Evolutionary conservation across 2,888 invertebrate genomes (phyloP), one percentile per base, ranked within the genome.

Genomic region (Cremastinae sp.): DNA sequence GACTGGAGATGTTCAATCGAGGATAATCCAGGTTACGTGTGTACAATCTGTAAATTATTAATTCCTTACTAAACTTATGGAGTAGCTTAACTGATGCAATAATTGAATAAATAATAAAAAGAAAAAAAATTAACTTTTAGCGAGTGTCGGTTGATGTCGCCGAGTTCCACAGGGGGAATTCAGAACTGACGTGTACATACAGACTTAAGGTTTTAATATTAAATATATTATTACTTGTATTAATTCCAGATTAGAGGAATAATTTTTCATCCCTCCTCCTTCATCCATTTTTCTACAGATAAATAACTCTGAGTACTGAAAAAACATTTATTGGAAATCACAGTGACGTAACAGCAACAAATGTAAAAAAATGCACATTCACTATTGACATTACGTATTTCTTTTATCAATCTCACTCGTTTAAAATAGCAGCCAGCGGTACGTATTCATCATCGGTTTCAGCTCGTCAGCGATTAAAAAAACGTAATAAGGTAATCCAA

Each of bases 11-110:
- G 2, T 28, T 76, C 75, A 61, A n/a, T n/a, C 70, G 56, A 64
- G 74, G 81, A 66, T 28, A 56, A 62, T 53, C 72, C 68, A 55
- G 65, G 28, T 53, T 82, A 84, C 82, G 83, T 83, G 83, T 87
- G 86, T 87, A 87, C 81, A 88, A 87, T 86, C 81, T 87, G 87
- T 87, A 88, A 87, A 88, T 88, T 87, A 80, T 83, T 81, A 81
- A 82, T 79, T 80, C 78, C 75, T 78, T 79, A 85, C 85, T 86
- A 85, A 80, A 85, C 78, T 79, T 81, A 74, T 78, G 77, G 75
- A 66, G 66, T 79, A 73, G 72, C 59, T 70, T 78, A 71, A 79
- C 39, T 72, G 66, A 72, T 45, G 78, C 75, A 76, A 79, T 78
- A 79, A 76, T 78, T 62, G 58, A 45, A 56, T 43, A 61, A 14